Conservation (phyloP, 2,888 invertebrate species). For the Pandemis heparana region DNA sequence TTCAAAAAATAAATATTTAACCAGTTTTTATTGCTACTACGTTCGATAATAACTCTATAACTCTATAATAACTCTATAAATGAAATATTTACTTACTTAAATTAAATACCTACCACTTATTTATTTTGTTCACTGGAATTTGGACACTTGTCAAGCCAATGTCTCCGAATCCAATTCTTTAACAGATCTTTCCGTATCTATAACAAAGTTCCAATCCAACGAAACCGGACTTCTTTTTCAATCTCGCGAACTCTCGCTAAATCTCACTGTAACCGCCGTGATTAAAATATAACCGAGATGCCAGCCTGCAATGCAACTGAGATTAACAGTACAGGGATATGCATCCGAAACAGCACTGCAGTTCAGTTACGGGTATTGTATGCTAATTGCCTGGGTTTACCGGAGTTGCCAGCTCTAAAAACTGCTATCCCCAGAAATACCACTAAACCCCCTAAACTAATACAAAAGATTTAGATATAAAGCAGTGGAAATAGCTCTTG, state of each 20-base stretch:
- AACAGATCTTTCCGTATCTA: too few species aligned
- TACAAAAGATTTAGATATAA: background rate
- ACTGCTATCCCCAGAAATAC: background rate
- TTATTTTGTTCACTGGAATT: too few species aligned
- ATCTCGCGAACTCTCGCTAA: too few species aligned
- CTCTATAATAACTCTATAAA: too few species aligned
- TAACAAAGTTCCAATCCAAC: too few species aligned
- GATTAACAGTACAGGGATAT: constrained; percentile 18
- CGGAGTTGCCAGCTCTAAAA: background rate
- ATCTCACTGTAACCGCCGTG: background rate
- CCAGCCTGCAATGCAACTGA: constrained; percentile 27
- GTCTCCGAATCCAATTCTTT: too few species aligned
- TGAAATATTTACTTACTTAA: background rate
- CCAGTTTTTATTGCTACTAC: background rate
- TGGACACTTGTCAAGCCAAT: too few species aligned
- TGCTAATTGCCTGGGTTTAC: constrained; percentile 1
- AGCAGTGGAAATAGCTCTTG: too few species aligned
- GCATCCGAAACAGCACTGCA: constrained; percentile 14
- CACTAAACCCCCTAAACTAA: background rate
- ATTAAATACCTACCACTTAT: too few species aligned
- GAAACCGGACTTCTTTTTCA: too few species aligned
- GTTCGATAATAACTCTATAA: background rate
- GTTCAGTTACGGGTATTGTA: constrained; percentile 18
- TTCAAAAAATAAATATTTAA: too few species aligned
- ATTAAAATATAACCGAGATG: constrained; percentile 32